Evolutionary conservation across 1,140 invertebrate genomes (phyloP).

Genomic region (Globodera rostochiensis): DNA sequence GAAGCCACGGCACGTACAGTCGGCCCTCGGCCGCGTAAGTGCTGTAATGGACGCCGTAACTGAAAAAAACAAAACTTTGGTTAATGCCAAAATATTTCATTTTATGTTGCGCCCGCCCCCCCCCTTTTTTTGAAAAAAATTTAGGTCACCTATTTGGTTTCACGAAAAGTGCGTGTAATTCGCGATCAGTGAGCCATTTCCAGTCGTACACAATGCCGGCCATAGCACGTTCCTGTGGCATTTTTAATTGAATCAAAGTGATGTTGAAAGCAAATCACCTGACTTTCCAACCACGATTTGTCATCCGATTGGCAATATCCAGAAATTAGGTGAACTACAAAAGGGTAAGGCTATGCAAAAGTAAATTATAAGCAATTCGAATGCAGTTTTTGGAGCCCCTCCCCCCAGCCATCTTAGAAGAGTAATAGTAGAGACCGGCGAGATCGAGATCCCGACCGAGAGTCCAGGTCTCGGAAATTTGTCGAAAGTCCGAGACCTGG

Average conservation of each 20-base stretch:
- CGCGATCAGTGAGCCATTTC: constrained; percentile 53
- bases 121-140: too few relatives aligned
- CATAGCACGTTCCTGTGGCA: constrained; percentile 7
- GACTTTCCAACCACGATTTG: constrained; percentile 39
- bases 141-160: not conserved
- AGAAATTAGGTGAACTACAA: constrained; percentile 41
- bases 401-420: too few relatives aligned
- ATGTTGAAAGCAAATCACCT: constrained; percentile 28
- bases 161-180: constrained; percentile 47
- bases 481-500: too few relatives aligned
- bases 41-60: constrained; percentile 60
- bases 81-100: constrained; percentile 12
- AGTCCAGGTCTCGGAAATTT: too few relatives aligned
- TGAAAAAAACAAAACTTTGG: constrained; percentile 26
- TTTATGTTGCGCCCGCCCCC: not conserved
- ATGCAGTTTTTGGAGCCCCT: not conserved
- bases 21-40: constrained; percentile 60
- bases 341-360: constrained; percentile 3
- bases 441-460: too few relatives aligned
- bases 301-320: constrained; percentile 60
- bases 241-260: not conserved
- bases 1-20: constrained; percentile 57
- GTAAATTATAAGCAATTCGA: not conserved
- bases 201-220: constrained; percentile 61
- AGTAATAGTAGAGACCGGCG: too few relatives aligned